These are phyloP conservation scores for Drosophila eohydei DNA, from an alignment of 2,888 invertebrate species.

Conservation along the genomic window DNA sequence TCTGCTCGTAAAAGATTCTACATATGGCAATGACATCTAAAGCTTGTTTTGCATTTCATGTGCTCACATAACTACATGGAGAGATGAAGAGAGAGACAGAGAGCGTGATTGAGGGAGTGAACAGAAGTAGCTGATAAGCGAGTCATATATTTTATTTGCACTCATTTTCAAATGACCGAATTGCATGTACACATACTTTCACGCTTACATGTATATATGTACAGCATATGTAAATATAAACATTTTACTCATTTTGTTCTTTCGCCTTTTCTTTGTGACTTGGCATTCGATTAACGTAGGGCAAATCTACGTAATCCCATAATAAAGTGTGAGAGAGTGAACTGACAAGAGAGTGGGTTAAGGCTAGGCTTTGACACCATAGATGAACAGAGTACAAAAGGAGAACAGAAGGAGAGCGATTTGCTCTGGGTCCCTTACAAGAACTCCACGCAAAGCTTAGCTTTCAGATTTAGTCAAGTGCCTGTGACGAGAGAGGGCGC, in stretches of 20 bases:
- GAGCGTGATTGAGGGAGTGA: conserved; percentile 1
- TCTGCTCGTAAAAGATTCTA: conserved; percentile 13
- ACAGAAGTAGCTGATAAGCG: conserved; percentile 43
- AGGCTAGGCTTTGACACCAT: neutral
- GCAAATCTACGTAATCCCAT: conserved; percentile 14
- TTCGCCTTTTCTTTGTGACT: conserved; percentile 24
- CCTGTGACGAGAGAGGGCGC: neutral
- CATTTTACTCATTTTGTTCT: conserved; percentile 20
- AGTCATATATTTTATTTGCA: conserved; percentile 28
- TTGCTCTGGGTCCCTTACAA: conserved; percentile 1
- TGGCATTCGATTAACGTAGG: conserved; percentile 23
- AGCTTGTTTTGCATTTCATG: conserved; percentile 28
- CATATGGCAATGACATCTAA: conserved; percentile 50
- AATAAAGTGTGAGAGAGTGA: neutral
- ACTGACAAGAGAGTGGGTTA: conserved; percentile 2
- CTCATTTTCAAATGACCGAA: conserved; percentile 54
- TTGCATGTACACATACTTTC: conserved; percentile 26
- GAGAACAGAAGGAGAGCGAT: neutral
- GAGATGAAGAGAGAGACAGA: neutral
- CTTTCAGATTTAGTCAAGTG: neutral
- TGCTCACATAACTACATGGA: conserved; percentile 5
- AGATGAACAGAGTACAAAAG: neutral
- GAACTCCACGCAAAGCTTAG: neutral
- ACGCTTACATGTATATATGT: neutral
- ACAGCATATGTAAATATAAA: conserved; percentile 15